Evolutionary conservation across 2,113 vertebrate genomes (phyloP).

Genomic region (Upupa epops): DNA sequence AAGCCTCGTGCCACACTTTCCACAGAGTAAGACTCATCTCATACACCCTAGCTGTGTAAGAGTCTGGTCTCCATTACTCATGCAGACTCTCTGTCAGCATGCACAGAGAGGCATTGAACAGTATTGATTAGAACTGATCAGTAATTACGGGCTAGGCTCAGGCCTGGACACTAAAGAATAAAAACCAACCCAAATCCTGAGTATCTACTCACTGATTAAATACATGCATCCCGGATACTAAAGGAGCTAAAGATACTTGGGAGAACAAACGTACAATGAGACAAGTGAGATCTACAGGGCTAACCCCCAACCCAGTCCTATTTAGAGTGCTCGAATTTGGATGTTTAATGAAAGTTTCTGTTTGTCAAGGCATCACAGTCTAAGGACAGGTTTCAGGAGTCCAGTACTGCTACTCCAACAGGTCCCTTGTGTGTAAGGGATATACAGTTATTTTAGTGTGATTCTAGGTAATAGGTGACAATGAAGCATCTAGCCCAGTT

Average conservation of each 20-base stretch:
- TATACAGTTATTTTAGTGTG: background rate
- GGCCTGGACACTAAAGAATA: background rate
- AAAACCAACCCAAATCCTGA: background rate
- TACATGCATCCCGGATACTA: background rate
- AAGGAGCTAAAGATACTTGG: background rate
- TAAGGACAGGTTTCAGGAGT: background rate
- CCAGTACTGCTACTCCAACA: background rate
- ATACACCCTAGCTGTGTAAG: background rate
- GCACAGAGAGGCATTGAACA: background rate
- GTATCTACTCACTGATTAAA: background rate
- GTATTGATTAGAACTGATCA: background rate
- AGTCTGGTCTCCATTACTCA: conserved; percentile 13
- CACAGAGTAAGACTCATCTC: conserved; percentile 8
- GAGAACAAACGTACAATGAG: background rate
- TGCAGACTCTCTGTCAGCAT: background rate
- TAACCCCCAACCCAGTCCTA: background rate
- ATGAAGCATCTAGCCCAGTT: background rate
- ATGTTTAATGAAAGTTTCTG: background rate
- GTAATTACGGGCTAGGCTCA: background rate
- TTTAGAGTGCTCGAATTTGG: background rate
- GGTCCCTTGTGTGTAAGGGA: background rate
- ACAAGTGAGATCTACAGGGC: background rate
- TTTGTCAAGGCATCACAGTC: background rate
- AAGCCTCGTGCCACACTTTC: conserved; percentile 3
- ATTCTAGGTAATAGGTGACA: background rate